Percentiles rank a stretch among this genome's conserved stretches.
Conservation (phyloP, 1,140 invertebrate species). For the Neoseiulus cucumeris region DNA sequence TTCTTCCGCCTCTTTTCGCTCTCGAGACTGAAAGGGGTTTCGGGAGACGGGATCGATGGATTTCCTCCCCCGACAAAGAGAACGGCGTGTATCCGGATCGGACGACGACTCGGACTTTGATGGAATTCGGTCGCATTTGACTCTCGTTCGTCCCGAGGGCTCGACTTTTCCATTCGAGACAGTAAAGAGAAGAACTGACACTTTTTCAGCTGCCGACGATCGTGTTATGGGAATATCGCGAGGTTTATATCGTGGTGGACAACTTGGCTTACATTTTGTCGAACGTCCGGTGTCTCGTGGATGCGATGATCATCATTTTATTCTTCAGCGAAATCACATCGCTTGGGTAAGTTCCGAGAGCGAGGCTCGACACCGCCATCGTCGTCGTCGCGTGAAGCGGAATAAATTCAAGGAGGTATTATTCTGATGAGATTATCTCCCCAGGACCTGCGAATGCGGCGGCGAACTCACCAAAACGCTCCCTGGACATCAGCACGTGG, state of each 20-base stretch:
- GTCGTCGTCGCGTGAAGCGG: background rate
- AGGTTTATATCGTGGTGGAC: background rate
- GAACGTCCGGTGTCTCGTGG: background rate
- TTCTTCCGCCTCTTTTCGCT: too few species aligned
- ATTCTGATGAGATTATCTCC: too few species aligned
- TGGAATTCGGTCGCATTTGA: too few species aligned
- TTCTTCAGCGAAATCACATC: constrained; percentile 10
- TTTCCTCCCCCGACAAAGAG: too few species aligned
- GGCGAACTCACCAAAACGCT: background rate
- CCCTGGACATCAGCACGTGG: background rate
- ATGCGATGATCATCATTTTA: background rate
- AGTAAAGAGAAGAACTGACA: too few species aligned
- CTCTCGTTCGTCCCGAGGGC: too few species aligned
- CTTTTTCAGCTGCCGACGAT: constrained; percentile 5
- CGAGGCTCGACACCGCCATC: background rate
- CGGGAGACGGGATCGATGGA: too few species aligned
- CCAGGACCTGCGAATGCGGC: background rate
- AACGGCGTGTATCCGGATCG: too few species aligned
- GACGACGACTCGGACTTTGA: too few species aligned
- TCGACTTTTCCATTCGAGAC: too few species aligned
- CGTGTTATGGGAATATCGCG: background rate
- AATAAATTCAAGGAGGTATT: too few species aligned
- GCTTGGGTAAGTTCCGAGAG: background rate
- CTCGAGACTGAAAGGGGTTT: too few species aligned
- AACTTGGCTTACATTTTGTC: background rate